A percentile compares a stretch with the other conserved stretches of the same genome.
These are phyloP conservation scores for Junco hyemalis DNA, from an alignment of 2,113 vertebrate genomes.

Conservation along the genomic window DNA sequence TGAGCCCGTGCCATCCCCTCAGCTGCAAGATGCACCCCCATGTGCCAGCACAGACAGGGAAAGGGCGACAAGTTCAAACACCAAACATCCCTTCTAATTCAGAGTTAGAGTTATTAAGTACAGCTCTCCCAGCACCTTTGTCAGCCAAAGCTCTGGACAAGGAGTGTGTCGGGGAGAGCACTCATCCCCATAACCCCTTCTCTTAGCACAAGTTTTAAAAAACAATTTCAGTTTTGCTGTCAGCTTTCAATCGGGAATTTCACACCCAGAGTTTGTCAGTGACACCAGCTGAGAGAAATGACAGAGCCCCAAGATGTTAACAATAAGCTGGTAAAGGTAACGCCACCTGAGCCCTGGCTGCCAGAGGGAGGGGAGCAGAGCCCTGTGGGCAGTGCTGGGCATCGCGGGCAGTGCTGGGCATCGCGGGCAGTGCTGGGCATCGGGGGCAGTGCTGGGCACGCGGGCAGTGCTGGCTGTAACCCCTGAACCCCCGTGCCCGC, in stretches of 20 bases:
- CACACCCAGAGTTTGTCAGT: not conserved
- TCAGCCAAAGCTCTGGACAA: not conserved
- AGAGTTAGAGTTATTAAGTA: rapidly evolving
- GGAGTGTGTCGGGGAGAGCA: rapidly evolving
- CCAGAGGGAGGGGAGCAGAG: rapidly evolving
- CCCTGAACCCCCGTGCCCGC: rapidly evolving
- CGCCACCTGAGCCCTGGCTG: not conserved
- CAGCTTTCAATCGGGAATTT: not conserved
- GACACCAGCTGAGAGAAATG: not conserved
- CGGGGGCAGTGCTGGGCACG: not conserved
- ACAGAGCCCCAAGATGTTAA: not conserved
- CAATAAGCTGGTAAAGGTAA: too few relatives aligned
- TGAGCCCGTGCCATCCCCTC: rapidly evolving
- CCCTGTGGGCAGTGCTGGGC: not conserved
- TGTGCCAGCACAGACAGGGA: not conserved
- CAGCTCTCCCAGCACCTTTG: not conserved
- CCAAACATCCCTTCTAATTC: not conserved
- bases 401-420: not conserved
- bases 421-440: not conserved
- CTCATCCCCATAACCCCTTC: not conserved
- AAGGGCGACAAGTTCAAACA: not conserved
- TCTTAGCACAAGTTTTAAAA: not conserved
- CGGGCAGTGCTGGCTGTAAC: not conserved
- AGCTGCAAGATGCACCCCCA: not conserved
- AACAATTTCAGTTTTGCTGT: not conserved